Base-by-base conservation (phyloP, 2,888 invertebrate genomes). In the Xestoiulus laeticollis region DNA sequence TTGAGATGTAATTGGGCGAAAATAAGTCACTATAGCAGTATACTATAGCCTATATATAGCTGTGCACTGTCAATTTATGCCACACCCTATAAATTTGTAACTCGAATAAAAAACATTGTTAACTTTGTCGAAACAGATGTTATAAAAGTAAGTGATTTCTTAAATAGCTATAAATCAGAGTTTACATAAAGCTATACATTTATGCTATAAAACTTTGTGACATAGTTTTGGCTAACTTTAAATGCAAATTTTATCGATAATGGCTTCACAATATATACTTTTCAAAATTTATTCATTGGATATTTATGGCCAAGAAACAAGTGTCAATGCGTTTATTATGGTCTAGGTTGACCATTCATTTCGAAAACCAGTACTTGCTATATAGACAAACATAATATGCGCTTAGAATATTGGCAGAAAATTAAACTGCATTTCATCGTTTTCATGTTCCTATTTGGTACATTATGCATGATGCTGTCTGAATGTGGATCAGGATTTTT, bases 191-290 rank as follows among this genome's bases (percentile, higher is more conserved):
- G 48, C 3, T 48, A 16, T 48, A 16, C 1, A 59, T n/a, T n/a
- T 5, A n/a, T 59, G 59, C 59, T n/a, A 59, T 59, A 59, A 59
- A 59, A 59, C 12, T 19, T n/a, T 14, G 12, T n/a, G 59, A 59
- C 59, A 59, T 59, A 59, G n/a, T 59, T 59, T 59, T 59, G 59
- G 59, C n/a, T 59, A 59, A 59, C 59, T 59, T 59, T 59, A 59
- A 59, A 59, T 59, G 59, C 59, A n/a, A 59, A 59, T 59, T 59
- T 59, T 59, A n/a, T 59, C n/a, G 6, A 19, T 19, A 5, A 59
- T 59, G 59, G n/a, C n/a, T 59, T 59, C 59, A n/a, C 59, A 6
- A 12, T 48, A 48, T 48, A 10, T 16, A 6, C 4, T 12, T 48
- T 48, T 48, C 48, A 48, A 48, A 48, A 4, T n/a, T 59, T 59